Evolutionary conservation across 2,888 invertebrate genomes (phyloP).

Genomic region (Plusia festucae): DNA sequence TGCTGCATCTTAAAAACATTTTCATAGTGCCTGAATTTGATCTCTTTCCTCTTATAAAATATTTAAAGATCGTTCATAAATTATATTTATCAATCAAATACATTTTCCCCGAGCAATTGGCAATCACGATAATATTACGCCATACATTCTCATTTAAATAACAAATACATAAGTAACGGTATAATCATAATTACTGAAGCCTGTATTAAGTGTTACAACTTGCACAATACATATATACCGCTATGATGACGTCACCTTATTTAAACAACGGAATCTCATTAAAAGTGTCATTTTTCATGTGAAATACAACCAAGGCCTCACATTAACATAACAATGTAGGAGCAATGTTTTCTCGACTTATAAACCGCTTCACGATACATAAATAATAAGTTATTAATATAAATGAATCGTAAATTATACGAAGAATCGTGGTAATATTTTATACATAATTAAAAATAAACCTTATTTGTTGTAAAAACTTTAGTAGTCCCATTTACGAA

Average conservation of each 20-base stretch:
- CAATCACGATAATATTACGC: conserved; percentile 20
- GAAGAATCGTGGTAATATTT: conserved; percentile 9
- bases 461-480: conserved; percentile 8
- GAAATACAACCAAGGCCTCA: conserved; percentile 49
- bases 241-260: conserved; percentile 28
- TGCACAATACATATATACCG: conserved; percentile 38
- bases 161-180: conserved; percentile 30
- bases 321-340: conserved; percentile 38
- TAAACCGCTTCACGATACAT: conserved; percentile 23
- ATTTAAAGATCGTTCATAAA: neutral
- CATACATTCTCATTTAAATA: conserved; percentile 24
- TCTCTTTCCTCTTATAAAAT: conserved; percentile 8
- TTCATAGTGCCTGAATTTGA: conserved; percentile 6
- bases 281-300: conserved; percentile 37
- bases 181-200: conserved; percentile 26
- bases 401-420: conserved; percentile 16
- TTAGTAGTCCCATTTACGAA: neutral
- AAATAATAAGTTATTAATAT: neutral
- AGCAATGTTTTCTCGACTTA: conserved; percentile 23
- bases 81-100: neutral
- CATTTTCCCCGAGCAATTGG: conserved; percentile 1
- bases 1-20: neutral
- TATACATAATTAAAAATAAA: conserved; percentile 11
- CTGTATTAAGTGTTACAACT: conserved; percentile 20
- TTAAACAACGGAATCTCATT: conserved; percentile 57